Evolutionary conservation across 2,113 vertebrate species (phyloP).

Genomic region (Grantiella picta): DNA sequence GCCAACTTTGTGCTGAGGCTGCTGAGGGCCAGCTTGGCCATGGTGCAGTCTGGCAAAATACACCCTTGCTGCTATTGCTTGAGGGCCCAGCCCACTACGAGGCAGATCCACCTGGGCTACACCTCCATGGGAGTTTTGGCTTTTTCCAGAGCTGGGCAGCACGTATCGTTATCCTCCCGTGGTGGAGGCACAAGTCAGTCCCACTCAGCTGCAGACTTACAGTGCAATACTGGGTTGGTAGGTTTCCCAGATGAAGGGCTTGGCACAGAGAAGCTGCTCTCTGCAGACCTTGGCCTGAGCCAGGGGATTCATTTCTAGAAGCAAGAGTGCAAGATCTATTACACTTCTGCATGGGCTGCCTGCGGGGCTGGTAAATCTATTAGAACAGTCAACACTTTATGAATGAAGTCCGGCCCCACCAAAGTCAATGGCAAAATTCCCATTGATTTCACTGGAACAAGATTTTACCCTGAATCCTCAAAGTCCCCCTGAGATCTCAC

Average conservation of each 20-base stretch:
- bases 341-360: slow-evolving; percentile 12
- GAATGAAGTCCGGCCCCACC: slow-evolving; percentile 10
- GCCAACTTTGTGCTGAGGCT: not conserved
- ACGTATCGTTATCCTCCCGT: fast-evolving
- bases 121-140: not conserved
- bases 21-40: not conserved
- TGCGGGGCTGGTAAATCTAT: not conserved
- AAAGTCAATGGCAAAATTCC: not conserved
- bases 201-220: not conserved
- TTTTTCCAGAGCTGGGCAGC: not conserved
- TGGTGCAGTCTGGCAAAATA: not conserved
- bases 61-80: not conserved
- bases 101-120: not conserved
- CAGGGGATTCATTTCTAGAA: not conserved
- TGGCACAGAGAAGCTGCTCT: not conserved
- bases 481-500: not conserved
- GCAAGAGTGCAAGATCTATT: not conserved
- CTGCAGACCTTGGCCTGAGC: not conserved
- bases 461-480: not conserved
- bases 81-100: fast-evolving
- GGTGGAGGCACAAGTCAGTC: not conserved
- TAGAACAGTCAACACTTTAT: not conserved
- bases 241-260: not conserved
- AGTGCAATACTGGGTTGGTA: not conserved
- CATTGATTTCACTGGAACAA: not conserved